Conservation (phyloP, 2,113 vertebrate species). For the Drymodes brunneopygia region DNA sequence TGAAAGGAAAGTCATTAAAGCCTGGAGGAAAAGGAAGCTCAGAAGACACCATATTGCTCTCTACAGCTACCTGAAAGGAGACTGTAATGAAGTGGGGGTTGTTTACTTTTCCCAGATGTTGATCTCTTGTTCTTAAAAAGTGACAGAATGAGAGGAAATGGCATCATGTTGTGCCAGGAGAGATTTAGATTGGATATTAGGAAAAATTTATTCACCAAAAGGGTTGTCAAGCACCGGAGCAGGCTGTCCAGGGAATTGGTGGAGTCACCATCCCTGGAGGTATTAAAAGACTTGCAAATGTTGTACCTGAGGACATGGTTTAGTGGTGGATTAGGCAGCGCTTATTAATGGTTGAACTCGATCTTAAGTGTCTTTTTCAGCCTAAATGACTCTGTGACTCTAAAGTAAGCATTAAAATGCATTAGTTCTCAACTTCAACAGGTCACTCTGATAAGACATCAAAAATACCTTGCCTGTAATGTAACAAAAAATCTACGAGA, state of each 20-base stretch:
- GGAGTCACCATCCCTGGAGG: background rate
- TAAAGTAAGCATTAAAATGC: background rate
- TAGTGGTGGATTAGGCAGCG: background rate
- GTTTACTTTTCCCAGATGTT: background rate
- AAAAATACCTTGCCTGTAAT: background rate
- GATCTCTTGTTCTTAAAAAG: background rate
- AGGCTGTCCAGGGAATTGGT: background rate
- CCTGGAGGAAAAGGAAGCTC: background rate
- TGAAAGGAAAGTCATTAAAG: background rate
- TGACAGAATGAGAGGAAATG: background rate
- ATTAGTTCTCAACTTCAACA: background rate
- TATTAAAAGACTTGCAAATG: background rate
- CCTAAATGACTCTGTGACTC: background rate
- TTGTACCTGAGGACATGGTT: background rate
- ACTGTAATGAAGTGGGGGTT: background rate
- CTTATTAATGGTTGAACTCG: accelerated
- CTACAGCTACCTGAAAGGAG: background rate
- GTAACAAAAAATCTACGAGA: background rate
- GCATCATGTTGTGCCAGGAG: background rate
- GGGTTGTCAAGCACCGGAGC: background rate
- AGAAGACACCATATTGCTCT: background rate
- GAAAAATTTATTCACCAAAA: background rate
- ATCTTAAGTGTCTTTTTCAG: background rate
- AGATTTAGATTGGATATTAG: background rate
- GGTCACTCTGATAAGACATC: background rate